These are phyloP conservation scores for Thumatha senex DNA, from an alignment of 2,888 invertebrate genomes.

Conservation along the genomic window DNA sequence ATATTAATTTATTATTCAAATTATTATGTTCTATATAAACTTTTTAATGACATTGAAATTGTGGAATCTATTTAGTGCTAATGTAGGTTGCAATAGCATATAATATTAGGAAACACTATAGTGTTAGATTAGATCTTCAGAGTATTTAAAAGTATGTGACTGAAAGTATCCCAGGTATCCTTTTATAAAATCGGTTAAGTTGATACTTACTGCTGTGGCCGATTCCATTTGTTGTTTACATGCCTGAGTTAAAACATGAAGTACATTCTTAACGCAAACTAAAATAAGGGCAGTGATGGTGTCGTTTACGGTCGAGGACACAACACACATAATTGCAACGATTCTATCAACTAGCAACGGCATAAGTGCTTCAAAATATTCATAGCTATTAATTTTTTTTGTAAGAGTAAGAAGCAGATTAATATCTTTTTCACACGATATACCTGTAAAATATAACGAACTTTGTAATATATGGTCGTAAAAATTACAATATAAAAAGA, in stretches of 20 bases:
- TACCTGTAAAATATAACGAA: constrained; percentile 24
- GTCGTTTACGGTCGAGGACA: constrained; percentile 24
- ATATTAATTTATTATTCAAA: too few species aligned
- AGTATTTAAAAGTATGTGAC: too few species aligned
- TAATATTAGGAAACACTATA: too few species aligned
- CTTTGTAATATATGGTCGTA: background rate
- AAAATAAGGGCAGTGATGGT: constrained; percentile 37
- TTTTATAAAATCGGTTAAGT: background rate
- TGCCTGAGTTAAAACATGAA: constrained; percentile 37
- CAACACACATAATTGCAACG: constrained; percentile 36
- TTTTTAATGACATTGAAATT: too few species aligned
- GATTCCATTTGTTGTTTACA: constrained; percentile 23
- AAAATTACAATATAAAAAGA: background rate
- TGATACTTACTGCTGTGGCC: constrained; percentile 35
- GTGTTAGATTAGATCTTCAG: too few species aligned
- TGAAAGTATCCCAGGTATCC: background rate
- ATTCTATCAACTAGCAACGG: constrained; percentile 45
- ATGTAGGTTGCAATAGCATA: too few species aligned
- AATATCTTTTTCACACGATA: constrained; percentile 31
- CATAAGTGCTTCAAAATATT: constrained; percentile 35
- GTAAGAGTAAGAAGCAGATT: constrained; percentile 37
- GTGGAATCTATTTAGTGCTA: too few species aligned
- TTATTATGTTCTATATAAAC: too few species aligned
- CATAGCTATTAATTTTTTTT: constrained; percentile 34
- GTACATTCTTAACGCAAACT: constrained; percentile 40